Percentiles rank a stretch among this genome's conserved stretches.
phyloP scores from a whole-genome alignment of 1,140 invertebrate genomes.

The Druon quercuslanigerum region DNA sequence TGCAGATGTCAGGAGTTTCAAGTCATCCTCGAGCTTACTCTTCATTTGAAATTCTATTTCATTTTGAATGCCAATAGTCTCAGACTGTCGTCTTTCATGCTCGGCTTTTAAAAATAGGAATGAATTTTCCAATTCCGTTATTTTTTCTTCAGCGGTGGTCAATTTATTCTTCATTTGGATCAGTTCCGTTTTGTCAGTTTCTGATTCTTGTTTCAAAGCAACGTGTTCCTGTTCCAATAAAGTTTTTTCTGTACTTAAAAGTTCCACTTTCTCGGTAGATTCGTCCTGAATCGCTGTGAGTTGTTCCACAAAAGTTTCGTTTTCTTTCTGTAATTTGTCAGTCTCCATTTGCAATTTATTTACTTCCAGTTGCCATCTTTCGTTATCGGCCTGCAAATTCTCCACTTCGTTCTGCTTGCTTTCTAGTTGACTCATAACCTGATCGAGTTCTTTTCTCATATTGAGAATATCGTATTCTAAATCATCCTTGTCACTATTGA shows the following conservation, averaged over 20 bases:
- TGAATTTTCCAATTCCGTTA: conserved; percentile 68
- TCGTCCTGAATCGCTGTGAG: conserved; percentile 59
- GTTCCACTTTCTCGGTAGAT: conserved; percentile 68
- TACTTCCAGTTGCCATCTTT: background rate
- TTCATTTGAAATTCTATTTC: conserved; percentile 25
- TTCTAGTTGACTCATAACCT: conserved; percentile 48
- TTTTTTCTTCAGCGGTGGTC: conserved; percentile 70
- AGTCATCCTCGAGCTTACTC: conserved; percentile 32
- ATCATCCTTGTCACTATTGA: conserved; percentile 57
- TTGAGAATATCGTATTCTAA: conserved; percentile 65
- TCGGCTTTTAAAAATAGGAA: conserved; percentile 67
- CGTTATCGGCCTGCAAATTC: conserved; percentile 36
- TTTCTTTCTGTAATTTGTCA: conserved; percentile 61
- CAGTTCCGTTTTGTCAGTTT: conserved; percentile 63
- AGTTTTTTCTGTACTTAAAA: conserved; percentile 70
- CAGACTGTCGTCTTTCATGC: conserved; percentile 61
- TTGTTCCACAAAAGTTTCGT: conserved; percentile 59
- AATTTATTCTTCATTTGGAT: conserved; percentile 70
- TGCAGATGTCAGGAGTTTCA: background rate
- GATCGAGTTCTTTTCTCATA: conserved; percentile 64
- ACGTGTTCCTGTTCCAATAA: conserved; percentile 71
- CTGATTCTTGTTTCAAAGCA: conserved; percentile 42
- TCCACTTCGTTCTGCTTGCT: conserved; percentile 42
- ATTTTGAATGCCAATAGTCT: conserved; percentile 37
- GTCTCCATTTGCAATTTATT: conserved; percentile 49